Evolutionary conservation across 2,888 invertebrate species (phyloP), one percentile per base, ranked within the genome.

Genomic region (Eupithecia dodoneata): DNA sequence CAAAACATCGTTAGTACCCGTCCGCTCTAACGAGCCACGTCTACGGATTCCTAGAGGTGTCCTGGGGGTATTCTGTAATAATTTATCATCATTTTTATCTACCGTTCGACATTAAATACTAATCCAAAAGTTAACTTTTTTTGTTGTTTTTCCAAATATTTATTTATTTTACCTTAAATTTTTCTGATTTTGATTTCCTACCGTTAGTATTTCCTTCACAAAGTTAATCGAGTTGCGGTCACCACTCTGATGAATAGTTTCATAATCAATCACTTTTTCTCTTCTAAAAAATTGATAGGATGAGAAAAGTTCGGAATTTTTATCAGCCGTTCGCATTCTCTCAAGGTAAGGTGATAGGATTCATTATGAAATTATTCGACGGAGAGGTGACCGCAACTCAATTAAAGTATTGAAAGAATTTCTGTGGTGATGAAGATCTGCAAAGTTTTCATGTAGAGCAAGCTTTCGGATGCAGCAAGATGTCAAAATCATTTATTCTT

Each of bases 1-100:
- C 80, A 79, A 80, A 81, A 81, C 81, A 83, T 79, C 76, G 78
- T 83, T 80, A 78, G 80, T 80, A 73, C 12, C 59, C 73, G 80
- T 79, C 80, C 42, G 52, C 72, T 72, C 55, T 81, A 80, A 82
- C 76, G 80, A 80, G 77, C 55, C 71, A 72, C 49, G 75, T 65
- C 72, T 76, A 71, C 75, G 74, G 74, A 79, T 81, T 80, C 79
- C 74, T 71, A 73, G 81, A 80, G 41, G 59, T 76, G 47, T 79
- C 79, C 71, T 79, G 72, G 65, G 12, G 59, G 66, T 80, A 81
- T 82, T 81, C 80, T 81, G 49, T 59, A 74, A 12, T 0, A 0
- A 63, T 2, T 63, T 18, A 18, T 18, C 10, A n/a, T 12, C n/a
- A 18, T 45, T 49, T 10, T 10, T 12, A 18, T 18, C 18, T 3